Base-by-base conservation (phyloP, 2,113 vertebrate species). In the Hydrochoerus hydrochaeris region DNA sequence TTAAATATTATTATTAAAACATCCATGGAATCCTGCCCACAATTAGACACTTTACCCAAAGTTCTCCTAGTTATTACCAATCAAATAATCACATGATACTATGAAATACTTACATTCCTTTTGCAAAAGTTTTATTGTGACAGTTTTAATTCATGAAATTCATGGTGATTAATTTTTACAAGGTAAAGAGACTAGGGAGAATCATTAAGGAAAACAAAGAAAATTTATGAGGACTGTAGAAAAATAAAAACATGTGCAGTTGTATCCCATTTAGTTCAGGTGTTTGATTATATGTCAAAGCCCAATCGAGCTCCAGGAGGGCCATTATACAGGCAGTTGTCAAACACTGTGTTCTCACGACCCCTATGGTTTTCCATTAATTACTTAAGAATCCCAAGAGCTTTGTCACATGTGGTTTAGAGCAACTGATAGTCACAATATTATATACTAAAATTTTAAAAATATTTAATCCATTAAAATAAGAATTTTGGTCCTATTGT, bases 401-500 rank as follows among this genome's bases (percentile, higher is more conserved):
- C 20, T 77, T 93, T 38, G 44, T 7, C 69, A 41, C 78, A 84
- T 38, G 17, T 19, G 44, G 19, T 30, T 94, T 83, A 78, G 41
- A 30, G 52, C 2, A 63, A 49, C 1, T 92, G 19, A 60, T 69
- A 82, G 65, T 82, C 32, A 58, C 0, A 49, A 16, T 85, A 71
- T 49, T 86, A 44, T 19, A 71, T 73, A 20, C 24, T 63, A 5
- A 89, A 71, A 90, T 63, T 30, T n/a, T 49, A 9, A 90, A 73
- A 92, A 69, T 78, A 91, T 49, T 52, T 73, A 77, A 73, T 85
- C 73, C 5, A 84, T 60, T 91, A 54, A 92, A 92, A 87, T 78
- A 84, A 32, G 3, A 71, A 54, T 81, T 75, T 83, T 57, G 46
- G 80, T 22, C 9, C 44, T 41, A n/a, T 12, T 84, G 30, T 90